Base-by-base conservation (phyloP, 2,113 vertebrate species). In the Labrus mixtus region DNA sequence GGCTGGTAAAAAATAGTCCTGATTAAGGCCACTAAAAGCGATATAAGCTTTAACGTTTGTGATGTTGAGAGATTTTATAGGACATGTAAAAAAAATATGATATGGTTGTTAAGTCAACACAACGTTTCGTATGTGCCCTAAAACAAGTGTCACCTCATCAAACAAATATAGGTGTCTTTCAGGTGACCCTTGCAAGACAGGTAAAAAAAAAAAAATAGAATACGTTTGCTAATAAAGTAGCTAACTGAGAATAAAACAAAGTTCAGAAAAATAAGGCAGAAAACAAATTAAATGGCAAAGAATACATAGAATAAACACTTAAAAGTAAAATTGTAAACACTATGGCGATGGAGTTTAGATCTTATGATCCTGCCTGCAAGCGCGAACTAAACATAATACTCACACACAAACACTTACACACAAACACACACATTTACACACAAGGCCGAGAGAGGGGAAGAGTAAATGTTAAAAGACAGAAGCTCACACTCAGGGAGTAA, bases 401-500 rank as follows among this genome's bases (percentile, higher is more conserved):
- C 9, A 23, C 25, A 45, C n/a, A 29, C 66, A 39, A 60, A 25
- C 66, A 59, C 69, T n/a, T 15, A 23, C 25, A 45, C n/a, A 29
- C 66, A 39, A 60, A 25, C 66, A 59, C 69, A 41, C 64, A 77
- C 86, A 86, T 89, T 88, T 48, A 59, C 39, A 45, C 51, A 43
- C 22, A 22, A 19, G 86, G 69, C 85, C 41, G 83, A 91, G 81
- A 89, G 20, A 48, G 22, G 13, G 50, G 39, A 22, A 23, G 1
- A 19, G 36, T 71, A 36, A 3, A 62, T 33, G 51, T 33, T 70
- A 58, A 85, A 78, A 84, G 73, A 85, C 79, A 75, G 71, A 55
- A 69, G 73, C 63, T 78, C 37, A 79, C 62, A 56, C 53, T 87
- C 72, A 76, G 87, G 62, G 63, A 71, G 41, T 79, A 75, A 84